phyloP scores from a whole-genome alignment of 2,888 invertebrate species.

The Julus scanicus region DNA sequence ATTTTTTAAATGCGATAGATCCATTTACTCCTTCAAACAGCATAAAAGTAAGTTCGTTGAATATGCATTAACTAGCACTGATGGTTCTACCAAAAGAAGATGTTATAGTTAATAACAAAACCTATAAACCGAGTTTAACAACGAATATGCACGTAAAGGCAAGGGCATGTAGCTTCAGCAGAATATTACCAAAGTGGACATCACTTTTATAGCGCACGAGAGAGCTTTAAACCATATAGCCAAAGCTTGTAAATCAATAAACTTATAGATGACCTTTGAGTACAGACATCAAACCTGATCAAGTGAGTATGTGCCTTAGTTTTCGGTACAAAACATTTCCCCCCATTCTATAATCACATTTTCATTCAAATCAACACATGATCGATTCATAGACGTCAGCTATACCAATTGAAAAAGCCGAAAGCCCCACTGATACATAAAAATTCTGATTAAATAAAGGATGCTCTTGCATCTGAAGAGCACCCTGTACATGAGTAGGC shows the following conservation, averaged over 20 bases:
- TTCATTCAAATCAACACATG: neutral
- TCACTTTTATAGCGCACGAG: neutral
- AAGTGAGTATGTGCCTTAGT: neutral
- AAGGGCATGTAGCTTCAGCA: neutral
- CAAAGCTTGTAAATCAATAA: neutral
- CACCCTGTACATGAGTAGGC: neutral
- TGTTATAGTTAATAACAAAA: neutral
- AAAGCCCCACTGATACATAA: neutral
- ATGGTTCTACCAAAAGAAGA: no score
- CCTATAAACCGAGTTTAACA: neutral
- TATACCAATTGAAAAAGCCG: neutral
- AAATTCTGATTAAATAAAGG: neutral
- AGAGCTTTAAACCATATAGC: neutral
- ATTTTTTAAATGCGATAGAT: no score
- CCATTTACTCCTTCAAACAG: no score
- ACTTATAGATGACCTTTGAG: neutral
- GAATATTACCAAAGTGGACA: neutral
- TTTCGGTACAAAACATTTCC: no score
- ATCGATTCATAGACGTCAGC: neutral
- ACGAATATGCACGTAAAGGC: neutral
- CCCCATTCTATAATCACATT: neutral
- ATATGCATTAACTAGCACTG: no score
- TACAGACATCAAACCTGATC: neutral
- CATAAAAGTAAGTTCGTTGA: no score
- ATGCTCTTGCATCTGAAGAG: neutral